Percentiles rank a stretch among this genome's conserved stretches.
Evolutionary conservation across 2,888 invertebrate genomes (phyloP).

Genomic region (Trachelus iudaicus): DNA sequence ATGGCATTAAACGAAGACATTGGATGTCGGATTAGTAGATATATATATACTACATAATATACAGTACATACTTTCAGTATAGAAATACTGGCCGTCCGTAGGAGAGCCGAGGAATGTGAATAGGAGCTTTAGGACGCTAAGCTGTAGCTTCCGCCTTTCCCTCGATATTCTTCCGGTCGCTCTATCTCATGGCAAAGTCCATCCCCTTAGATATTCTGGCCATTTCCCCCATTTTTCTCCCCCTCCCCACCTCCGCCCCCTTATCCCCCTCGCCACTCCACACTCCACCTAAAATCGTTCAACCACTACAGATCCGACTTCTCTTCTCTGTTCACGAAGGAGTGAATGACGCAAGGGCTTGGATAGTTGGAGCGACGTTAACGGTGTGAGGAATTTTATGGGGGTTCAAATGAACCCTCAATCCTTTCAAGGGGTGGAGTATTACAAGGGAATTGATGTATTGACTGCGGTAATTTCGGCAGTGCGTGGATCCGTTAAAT

Average conservation of each 20-base stretch:
- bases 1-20: not conserved
- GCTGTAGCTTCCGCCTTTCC: constrained; percentile 52
- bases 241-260: not conserved
- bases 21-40: not conserved
- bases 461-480: not conserved
- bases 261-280: not conserved
- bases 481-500: too few relatives aligned
- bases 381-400: not conserved
- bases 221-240: not conserved
- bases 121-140: constrained; percentile 43
- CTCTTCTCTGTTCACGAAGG: not conserved
- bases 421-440: not conserved
- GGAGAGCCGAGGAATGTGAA: not conserved
- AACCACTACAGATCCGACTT: not conserved
- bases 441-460: not conserved
- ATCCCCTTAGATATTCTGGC: not conserved
- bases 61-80: not conserved
- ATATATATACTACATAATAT: not conserved
- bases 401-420: not conserved
- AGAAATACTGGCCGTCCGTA: not conserved
- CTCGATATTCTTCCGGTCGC: constrained; percentile 50
- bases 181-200: not conserved
- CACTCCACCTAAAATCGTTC: not conserved
- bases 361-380: too few relatives aligned
- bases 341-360: not conserved